Evolutionary conservation across 2,797 vertebrate genomes (phyloP), one percentile per base, ranked within the genome.

Genomic region (Diplodus sargus): DNA sequence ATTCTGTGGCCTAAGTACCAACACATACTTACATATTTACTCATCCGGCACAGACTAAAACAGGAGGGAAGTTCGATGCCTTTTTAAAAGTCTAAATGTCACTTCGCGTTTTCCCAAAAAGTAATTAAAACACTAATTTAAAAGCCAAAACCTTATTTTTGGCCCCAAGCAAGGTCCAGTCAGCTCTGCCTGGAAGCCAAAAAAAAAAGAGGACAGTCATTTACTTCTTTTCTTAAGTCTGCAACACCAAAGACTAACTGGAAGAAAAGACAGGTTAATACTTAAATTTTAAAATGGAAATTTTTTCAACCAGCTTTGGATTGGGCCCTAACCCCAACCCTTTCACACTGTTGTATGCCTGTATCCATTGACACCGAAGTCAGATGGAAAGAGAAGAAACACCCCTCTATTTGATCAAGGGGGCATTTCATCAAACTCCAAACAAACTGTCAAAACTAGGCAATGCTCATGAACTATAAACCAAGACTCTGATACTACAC

Each of bases 61-160:
- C 16, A 20, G 2, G 30, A 7, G 3, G 1, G 8, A 75, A 22
- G 8, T 30, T 14, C 23, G 45, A 13, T 2, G 43, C 6, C 34
- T 42, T 34, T 16, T 30, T 11, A 71, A 34, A 53, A 53, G 56
- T 54, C 54, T 14, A 48, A 28, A 63, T 11, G 51, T 56, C 0
- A 65, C 28, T n/a, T 53, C n/a, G 56, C 52, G 30, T 4, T n/a
- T 15, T 23, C 16, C 9, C 2, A 2, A 67, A 45, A n/a, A 69
- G 22, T 22, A 48, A 7, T 23, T 11, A 42, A 17, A 53, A 59
- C 0, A 48, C 10, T 6, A 14, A 53, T 76, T 17, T 48, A 17
- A 47, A 84, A 28, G 10, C 20, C 48, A 64, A 61, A 56, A 51
- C 28, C 62, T 3, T 28, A 43, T 20, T 42, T 79, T 48, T 58